Evolutionary conservation across 2,113 vertebrate genomes (phyloP).

Genomic region (Pholis gunnellus): DNA sequence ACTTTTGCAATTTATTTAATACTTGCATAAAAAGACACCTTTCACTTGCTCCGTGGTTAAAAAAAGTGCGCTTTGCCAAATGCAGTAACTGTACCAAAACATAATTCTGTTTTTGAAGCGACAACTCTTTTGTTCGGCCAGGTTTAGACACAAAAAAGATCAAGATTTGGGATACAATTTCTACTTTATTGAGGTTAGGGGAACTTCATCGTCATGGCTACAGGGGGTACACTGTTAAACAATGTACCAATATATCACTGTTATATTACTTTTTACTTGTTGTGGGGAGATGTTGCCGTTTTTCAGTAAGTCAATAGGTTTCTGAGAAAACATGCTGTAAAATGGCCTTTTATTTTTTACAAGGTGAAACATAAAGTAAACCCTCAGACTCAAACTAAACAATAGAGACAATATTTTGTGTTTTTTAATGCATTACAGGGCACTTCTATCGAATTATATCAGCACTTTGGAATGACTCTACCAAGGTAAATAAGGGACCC

Average conservation of each 20-base stretch:
- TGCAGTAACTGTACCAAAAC: background rate
- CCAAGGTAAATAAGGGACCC: constrained; percentile 75
- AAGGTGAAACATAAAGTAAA: constrained; percentile 6
- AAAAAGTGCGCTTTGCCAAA: background rate
- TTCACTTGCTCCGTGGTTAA: background rate
- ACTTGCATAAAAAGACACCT: background rate
- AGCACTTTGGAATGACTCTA: constrained; percentile 66
- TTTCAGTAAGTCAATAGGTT: background rate
- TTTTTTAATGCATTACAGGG: constrained; percentile 34
- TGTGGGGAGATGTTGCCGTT: background rate
- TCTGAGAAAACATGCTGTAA: background rate
- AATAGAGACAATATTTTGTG: constrained; percentile 13
- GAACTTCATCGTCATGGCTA: background rate
- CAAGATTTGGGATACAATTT: too few species aligned
- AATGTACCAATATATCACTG: background rate
- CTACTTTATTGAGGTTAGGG: background rate
- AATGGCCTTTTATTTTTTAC: background rate
- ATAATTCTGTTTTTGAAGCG: background rate
- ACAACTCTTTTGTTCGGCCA: background rate
- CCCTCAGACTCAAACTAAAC: background rate
- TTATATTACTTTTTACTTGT: background rate
- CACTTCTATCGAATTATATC: constrained; percentile 61
- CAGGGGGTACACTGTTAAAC: background rate
- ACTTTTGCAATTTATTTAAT: background rate
- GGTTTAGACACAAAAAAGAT: background rate